Percentiles rank a stretch among this genome's conserved stretches.
These are phyloP conservation scores for Coenonympha arcania DNA, from an alignment of 2,888 invertebrate species.

Conservation along the genomic window DNA sequence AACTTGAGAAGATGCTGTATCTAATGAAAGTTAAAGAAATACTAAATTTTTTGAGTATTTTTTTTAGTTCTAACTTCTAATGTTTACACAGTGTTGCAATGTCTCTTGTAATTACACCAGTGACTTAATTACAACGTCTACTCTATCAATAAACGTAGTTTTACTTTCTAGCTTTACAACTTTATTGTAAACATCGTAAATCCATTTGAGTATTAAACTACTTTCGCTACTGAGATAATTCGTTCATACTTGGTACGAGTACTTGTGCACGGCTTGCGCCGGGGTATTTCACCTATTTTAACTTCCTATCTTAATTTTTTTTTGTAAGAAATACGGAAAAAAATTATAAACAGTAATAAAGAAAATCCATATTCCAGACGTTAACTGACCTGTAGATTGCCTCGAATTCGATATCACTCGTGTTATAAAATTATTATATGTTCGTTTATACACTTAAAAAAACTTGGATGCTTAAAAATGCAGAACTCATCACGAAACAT, in stretches of 20 bases:
- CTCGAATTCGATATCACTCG: too few relatives aligned
- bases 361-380: too few relatives aligned
- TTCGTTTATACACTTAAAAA: not conserved
- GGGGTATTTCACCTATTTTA: not conserved
- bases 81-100: not conserved
- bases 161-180: conserved; percentile 10
- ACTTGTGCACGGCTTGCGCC: not conserved
- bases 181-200: conserved; percentile 11
- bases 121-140: conserved; percentile 1
- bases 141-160: conserved; percentile 2
- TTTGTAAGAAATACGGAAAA: too few relatives aligned
- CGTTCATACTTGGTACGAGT: not conserved
- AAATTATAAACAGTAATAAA: too few relatives aligned
- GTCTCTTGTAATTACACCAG: not conserved
- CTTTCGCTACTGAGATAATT: conserved; percentile 9
- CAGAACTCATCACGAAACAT: not conserved
- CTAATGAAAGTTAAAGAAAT: too few relatives aligned
- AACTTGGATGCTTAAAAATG: not conserved
- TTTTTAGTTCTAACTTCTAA: too few relatives aligned
- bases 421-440: not conserved
- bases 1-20: too few relatives aligned
- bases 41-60: too few relatives aligned
- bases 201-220: conserved; percentile 8
- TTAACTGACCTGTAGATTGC: too few relatives aligned
- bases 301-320: too few relatives aligned